Evolutionary conservation across 2,113 vertebrate species (phyloP).

Genomic region (Prionailurus bengalensis): DNA sequence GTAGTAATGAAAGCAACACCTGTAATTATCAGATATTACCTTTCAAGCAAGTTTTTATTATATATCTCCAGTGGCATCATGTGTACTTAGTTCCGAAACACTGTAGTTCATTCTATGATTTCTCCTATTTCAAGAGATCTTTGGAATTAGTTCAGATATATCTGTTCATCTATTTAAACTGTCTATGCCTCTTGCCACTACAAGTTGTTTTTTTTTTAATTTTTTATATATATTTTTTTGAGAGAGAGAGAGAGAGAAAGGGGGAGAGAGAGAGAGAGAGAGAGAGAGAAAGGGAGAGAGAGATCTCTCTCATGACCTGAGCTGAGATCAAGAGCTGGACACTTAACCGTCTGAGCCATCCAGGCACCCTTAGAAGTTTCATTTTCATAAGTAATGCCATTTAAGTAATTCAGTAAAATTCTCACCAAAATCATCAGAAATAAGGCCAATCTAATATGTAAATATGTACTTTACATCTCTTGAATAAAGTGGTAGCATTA

Average conservation of each 20-base stretch:
- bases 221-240: no score
- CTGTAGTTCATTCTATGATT: constrained; percentile 1
- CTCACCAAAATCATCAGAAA: constrained; percentile 27
- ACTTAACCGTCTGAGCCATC: no score
- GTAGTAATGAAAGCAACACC: neutral
- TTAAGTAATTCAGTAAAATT: neutral
- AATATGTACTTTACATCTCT: constrained; percentile 28
- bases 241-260: no score
- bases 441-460: neutral
- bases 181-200: constrained; percentile 15
- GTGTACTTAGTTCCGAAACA: constrained; percentile 65
- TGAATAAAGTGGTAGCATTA: constrained; percentile 67
- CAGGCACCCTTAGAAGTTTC: neutral
- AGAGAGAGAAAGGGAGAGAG: no score
- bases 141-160: constrained; percentile 58
- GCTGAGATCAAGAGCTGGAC: no score
- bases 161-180: neutral
- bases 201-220: neutral
- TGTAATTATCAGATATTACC: neutral
- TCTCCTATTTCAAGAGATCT: constrained; percentile 38
- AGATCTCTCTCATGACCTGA: no score
- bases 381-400: constrained; percentile 58
- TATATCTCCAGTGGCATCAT: neutral
- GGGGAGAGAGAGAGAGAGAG: no score
- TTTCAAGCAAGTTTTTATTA: constrained; percentile 5